Base-by-base conservation (phyloP, 2,113 vertebrate species). In the Hydropotes inermis region DNA sequence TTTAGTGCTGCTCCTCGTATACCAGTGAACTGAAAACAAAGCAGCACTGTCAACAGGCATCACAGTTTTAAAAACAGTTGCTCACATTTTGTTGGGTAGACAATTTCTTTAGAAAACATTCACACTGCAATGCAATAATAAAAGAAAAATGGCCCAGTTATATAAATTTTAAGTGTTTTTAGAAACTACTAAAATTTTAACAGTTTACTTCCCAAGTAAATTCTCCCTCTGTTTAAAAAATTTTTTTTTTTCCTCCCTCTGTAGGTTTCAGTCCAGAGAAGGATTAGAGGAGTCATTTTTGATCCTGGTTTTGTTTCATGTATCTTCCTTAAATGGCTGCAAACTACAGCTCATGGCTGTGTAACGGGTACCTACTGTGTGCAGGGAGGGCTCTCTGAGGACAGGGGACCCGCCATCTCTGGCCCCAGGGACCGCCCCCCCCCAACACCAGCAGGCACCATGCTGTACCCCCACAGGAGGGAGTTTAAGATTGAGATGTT, bases 71-170 rank as follows among this genome's bases (percentile, higher is more conserved):
- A 43, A 92, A 61, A 52, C 52, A 27, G 9, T 30, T 60, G 6
- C 78, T 88, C 43, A 4, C n/a, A 17, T 70, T 83, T 96, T 67
- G 39, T 67, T 30, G 54, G 27, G 27, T 17, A 61, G 81, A 47
- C 19, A 12, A 0, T 60, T 45, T 81, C 30, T 61, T 94, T 76
- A 91, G 33, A 83, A 89, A 96, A 9, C 14, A 54, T 6, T 23
- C n/a, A 76, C 28, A n/a, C 78, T 78, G 39, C 9, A 39, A 0
- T 54, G n/a, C 19, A 54, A n/a, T 57, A 89, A 19, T 21, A 12
- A 60, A 58, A 94, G 79, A 87, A 94, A 94, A 89, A 28, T 45
- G 81, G 39, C 64, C 45, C 52, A 21, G 9, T 93, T 83, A 60
- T 33, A n/a, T 88, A 88, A 19, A 17, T 87, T 52, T 52, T 67